Percentiles rank a stretch among this genome's conserved stretches.
Conservation (phyloP, 2,113 vertebrate species). For the Mustela lutreola region DNA sequence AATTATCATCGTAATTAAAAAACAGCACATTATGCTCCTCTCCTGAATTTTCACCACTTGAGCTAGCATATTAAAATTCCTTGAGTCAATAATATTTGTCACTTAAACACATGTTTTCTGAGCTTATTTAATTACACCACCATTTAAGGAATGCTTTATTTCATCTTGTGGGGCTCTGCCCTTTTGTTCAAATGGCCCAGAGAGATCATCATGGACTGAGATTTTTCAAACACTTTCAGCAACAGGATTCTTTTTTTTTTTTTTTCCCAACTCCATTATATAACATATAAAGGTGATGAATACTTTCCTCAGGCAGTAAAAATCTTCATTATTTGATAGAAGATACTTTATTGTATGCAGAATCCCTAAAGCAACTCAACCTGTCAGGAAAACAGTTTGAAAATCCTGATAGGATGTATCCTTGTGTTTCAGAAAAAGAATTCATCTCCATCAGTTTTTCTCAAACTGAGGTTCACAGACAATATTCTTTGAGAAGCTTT, state of each 20-base stretch:
- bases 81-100: background rate
- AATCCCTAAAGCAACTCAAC: slow-evolving; percentile 40
- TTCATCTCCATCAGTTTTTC: background rate
- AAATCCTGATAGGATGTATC: background rate
- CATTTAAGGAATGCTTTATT: background rate
- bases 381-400: slow-evolving; percentile 1
- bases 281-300: background rate
- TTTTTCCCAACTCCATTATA: background rate
- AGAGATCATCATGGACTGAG: background rate
- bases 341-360: slow-evolving; percentile 4
- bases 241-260: background rate
- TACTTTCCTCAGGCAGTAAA: slow-evolving; percentile 1
- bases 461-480: background rate
- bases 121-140: background rate
- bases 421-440: background rate
- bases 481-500: background rate
- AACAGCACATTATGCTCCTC: background rate
- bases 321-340: slow-evolving; percentile 37
- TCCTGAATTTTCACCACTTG: background rate
- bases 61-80: background rate
- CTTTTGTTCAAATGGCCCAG: background rate
- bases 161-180: background rate
- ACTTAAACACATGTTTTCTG: background rate
- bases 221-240: background rate
- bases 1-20: background rate